Evolutionary conservation across 2,888 invertebrate species (phyloP), one percentile per base, ranked within the genome.

Genomic region (Cordilura impudica): DNA sequence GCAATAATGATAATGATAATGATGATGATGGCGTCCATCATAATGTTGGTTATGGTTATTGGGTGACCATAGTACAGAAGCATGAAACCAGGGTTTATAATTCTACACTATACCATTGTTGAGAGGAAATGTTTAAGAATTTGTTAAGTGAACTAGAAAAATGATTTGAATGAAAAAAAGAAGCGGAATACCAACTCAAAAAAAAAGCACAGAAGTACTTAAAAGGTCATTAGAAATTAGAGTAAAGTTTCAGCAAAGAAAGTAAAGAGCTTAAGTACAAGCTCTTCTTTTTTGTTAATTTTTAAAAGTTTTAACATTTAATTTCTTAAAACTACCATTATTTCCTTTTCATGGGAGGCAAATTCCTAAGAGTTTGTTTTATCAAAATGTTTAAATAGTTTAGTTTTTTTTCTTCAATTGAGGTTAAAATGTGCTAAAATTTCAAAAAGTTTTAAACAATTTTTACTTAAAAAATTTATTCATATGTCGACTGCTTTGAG

Each of bases 221-320:
- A 79, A 79, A 67, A 79, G 79, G 79, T 75, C 79, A 63, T 75
- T 78, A 78, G 74, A 78, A 63, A 74, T 72, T 75, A 70, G 21
- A 56, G 63, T 56, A 69, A 75, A 65, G 39, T 56, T 56, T 39
- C 63, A 29, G 21, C 12, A 47, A 69, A 67, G 60, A 7, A 35
- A 69, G 61, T 47, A 69, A 75, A 58, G 61, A 7, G 14, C 21
- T 49, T 12, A 67, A 39, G 43, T 29, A 18, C 2, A 47, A 53
- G 47, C 29, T 29, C 3, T 56, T 61, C 19, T 56, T 23, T 63
- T 2, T 31, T n/a, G 47, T 23, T 2, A 5, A 6, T 4, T 31
- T 61, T 29, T 29, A n/a, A n/a, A n/a, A n/a, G n/a, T 7, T 29
- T 35, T 35, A 35, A 29, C 10, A 18, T 18, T 49, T 12, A 47